Evolutionary conservation across 1,140 invertebrate species (phyloP).

Genomic region (Ostrea edulis): DNA sequence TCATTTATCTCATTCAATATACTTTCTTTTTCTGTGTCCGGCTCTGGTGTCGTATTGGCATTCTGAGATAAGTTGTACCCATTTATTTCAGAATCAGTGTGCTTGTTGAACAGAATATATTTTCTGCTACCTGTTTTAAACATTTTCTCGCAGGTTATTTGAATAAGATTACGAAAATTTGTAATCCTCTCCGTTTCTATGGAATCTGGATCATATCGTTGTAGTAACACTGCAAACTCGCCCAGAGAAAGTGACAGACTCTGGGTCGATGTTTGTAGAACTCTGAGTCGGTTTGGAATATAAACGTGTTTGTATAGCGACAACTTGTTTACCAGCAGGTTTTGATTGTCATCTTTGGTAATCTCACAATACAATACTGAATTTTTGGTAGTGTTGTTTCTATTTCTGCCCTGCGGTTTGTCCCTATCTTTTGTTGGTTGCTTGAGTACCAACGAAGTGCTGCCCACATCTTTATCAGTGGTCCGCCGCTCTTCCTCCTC

Average conservation of each 20-base stretch:
- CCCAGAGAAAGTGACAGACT: neutral
- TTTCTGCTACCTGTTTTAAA: neutral
- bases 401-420: neutral
- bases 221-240: neutral
- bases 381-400: neutral
- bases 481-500: neutral
- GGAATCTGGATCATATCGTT: neutral
- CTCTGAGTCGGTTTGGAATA: neutral
- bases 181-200: neutral
- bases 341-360: neutral
- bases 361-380: neutral
- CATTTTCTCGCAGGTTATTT: neutral
- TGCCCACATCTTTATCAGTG: neutral
- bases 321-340: neutral
- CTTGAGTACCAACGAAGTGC: neutral
- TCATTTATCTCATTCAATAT: neutral
- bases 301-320: neutral
- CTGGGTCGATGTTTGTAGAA: neutral
- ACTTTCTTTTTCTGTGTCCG: neutral
- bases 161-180: neutral
- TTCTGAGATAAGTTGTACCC: neutral
- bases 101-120: neutral
- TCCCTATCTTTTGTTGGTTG: neutral
- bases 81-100: neutral
- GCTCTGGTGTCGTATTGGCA: constrained; percentile 2